phyloP scores from a whole-genome alignment of 2,888 invertebrate genomes.

The Dynastes maya region DNA sequence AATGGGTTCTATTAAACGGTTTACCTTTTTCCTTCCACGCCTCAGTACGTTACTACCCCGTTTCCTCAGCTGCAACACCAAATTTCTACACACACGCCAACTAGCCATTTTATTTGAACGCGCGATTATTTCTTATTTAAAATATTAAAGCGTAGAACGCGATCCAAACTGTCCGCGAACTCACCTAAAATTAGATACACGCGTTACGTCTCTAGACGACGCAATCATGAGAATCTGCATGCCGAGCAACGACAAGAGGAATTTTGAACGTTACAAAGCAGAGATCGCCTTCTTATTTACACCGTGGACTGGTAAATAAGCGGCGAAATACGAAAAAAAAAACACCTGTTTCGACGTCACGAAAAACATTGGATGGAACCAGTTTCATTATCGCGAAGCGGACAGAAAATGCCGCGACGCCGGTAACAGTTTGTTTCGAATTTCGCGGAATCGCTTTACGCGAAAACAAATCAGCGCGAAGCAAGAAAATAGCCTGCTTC shows the following conservation, averaged over 20 bases:
- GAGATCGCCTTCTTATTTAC: conserved; percentile 11
- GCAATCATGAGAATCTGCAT: background rate
- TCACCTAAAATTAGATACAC: conserved; percentile 22
- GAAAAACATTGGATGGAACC: conserved; percentile 33
- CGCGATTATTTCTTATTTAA: conserved; percentile 8
- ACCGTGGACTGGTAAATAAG: background rate
- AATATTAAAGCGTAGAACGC: conserved; percentile 14
- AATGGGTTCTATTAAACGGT: background rate
- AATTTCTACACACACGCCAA: conserved; percentile 23
- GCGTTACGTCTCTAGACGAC: background rate
- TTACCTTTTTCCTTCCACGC: conserved; percentile 19
- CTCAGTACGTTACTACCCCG: background rate
- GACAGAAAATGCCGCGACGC: background rate
- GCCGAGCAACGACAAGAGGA: background rate
- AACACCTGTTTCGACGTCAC: conserved; percentile 22
- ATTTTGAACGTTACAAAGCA: conserved; percentile 1
- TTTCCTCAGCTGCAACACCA: conserved; percentile 10
- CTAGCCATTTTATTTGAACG: conserved; percentile 4
- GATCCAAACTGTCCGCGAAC: background rate
- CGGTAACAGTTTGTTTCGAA: background rate
- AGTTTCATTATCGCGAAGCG: conserved; percentile 14
- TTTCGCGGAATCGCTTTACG: conserved; percentile 16
- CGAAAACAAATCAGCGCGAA: background rate
- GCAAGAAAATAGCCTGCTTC: background rate
- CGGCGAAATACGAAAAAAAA: conserved; percentile 3